Base-by-base conservation (phyloP, 2,888 invertebrate species). In the Pristionchus japonicus region DNA sequence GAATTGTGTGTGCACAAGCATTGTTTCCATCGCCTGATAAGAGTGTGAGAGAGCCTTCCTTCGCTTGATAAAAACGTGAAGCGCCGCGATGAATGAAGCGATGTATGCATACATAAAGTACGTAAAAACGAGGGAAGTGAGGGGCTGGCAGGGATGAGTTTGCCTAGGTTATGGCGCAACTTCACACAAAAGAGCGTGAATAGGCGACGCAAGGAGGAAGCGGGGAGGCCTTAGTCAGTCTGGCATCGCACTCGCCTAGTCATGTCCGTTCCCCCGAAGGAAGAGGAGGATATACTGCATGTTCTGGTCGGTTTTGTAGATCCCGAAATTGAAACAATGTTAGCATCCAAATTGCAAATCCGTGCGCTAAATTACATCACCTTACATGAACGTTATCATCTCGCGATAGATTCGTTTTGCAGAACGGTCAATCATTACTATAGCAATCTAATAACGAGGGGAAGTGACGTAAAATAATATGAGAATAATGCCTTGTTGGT, bases 151-250 rank as follows among this genome's bases (percentile, higher is more conserved):
- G 31, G 17, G 40, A 70, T 70, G 77, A 23, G 77, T 77, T 77
- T 77, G 47, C 77, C 40, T 47, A 47, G 27, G 77, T 77, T 77
- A 77, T 77, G 77, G 43, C 77, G 31, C 64, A 37, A 77, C 43
- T 47, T 40, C 40, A 43, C n/a, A 77, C 77, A 77, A 77, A 70
- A 43, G 77, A 47, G 77, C 27, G 77, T n/a, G 77, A 70, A 70
- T 34, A 37, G 20, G 37, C 77, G 40, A n/a, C 6, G 43, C 11
- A 77, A 77, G 77, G 77, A 47, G 77, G 77, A 77, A 77, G 77
- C 23, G 77, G n/a, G 43, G 77, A 40, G n/a, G n/a, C 43, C 77
- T 77, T 77, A 77, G 77, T 77, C 77, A 77, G 77, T 77, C 77
- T 64, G 70, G 37, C 34, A 70, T n/a, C 23, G 34, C 70, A 4